phyloP scores from a whole-genome alignment of 2,797 vertebrate genomes.

The Threskiornis aethiopicus region DNA sequence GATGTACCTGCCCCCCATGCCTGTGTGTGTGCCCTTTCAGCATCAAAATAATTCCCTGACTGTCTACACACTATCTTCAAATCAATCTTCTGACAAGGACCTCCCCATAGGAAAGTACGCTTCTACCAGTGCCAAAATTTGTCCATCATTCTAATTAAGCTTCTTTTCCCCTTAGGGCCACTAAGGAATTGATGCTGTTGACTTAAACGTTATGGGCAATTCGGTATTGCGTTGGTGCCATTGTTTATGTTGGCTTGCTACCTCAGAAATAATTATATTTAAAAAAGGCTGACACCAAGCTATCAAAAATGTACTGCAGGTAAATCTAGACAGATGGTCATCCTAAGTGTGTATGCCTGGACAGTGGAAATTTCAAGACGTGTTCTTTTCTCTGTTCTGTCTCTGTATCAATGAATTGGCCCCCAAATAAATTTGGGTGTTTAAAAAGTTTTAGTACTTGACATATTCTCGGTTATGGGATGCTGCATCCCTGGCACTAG shows the following conservation, averaged over 20 bases:
- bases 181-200: neutral
- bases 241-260: neutral
- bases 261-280: neutral
- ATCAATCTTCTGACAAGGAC: neutral
- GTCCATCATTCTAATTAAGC: neutral
- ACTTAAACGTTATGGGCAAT: neutral
- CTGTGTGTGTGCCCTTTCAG: neutral
- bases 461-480: neutral
- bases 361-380: neutral
- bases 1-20: neutral
- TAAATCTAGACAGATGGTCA: neutral
- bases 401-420: neutral
- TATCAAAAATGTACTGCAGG: neutral
- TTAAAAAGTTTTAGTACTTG: neutral
- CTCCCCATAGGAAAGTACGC: rapidly evolving
- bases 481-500: neutral
- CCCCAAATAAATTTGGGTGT: neutral
- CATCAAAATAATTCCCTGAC: neutral
- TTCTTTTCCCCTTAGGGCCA: neutral
- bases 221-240: neutral
- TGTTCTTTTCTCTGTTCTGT: neutral
- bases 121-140: neutral
- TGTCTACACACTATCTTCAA: neutral
- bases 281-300: neutral
- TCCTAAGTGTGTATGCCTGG: neutral